Conservation (phyloP, 2,888 invertebrate genomes). For the Cryptocheilus praepositus region DNA sequence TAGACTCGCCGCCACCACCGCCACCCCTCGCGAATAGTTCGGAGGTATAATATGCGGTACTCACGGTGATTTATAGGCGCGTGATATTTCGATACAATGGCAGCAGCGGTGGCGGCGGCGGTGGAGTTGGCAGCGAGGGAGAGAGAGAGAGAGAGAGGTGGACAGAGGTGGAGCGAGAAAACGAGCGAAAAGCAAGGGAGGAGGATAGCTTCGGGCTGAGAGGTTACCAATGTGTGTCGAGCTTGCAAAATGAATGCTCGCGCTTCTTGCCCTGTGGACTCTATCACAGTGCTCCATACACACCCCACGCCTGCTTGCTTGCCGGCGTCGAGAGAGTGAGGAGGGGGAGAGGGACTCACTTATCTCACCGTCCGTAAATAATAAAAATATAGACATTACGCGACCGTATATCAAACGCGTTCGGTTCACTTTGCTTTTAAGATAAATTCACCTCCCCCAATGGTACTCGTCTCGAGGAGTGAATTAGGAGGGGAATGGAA, state of each 20-base stretch:
- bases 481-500: constrained; percentile 47
- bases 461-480: constrained; percentile 39
- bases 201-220: constrained; percentile 52
- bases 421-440: constrained; percentile 66
- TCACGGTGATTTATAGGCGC: constrained; percentile 65
- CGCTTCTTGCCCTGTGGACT: constrained; percentile 66
- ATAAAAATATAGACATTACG: constrained; percentile 74
- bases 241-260: constrained; percentile 62
- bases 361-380: constrained; percentile 73
- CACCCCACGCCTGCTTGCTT: constrained; percentile 35
- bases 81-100: constrained; percentile 69
- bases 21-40: constrained; percentile 59
- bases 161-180: constrained; percentile 6
- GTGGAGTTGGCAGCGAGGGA: constrained; percentile 23
- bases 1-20: constrained; percentile 8
- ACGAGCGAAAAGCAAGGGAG: too few species aligned
- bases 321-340: constrained; percentile 24
- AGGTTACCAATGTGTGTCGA: constrained; percentile 60
- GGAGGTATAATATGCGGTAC: constrained; percentile 66
- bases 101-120: constrained; percentile 38
- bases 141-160: constrained; percentile 11
- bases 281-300: constrained; percentile 62
- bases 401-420: constrained; percentile 67
- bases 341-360: constrained; percentile 57
- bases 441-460: constrained; percentile 58